phyloP scores from a whole-genome alignment of 2,797 vertebrate species.

The Urosaurus nigricauda region DNA sequence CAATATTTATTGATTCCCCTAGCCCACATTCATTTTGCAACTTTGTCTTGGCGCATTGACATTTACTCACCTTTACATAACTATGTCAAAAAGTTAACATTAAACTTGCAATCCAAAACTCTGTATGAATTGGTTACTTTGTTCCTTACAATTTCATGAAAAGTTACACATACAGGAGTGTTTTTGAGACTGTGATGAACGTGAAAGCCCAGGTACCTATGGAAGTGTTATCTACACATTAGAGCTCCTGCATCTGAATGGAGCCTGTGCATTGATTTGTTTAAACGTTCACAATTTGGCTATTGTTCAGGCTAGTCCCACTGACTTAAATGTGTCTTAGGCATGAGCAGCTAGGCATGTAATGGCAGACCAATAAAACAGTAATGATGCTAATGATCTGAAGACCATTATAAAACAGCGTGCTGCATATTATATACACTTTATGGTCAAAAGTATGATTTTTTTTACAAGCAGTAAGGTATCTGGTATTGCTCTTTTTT shows the following conservation, averaged over 20 bases:
- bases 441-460: background rate
- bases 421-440: background rate
- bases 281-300: background rate
- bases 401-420: background rate
- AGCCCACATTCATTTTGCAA: too few relatives aligned
- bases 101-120: background rate
- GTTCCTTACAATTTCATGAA: background rate
- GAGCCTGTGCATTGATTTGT: background rate
- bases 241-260: background rate
- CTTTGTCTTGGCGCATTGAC: background rate
- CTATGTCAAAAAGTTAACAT: background rate
- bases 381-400: conserved; percentile 5
- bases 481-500: background rate
- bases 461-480: background rate
- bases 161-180: background rate
- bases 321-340: background rate
- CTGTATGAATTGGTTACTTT: background rate
- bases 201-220: background rate
- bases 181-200: background rate
- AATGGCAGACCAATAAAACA: conserved; percentile 7
- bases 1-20: too few relatives aligned
- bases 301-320: background rate
- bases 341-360: background rate
- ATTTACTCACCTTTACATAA: background rate
- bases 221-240: background rate